These are phyloP conservation scores for Mya arenaria DNA, from an alignment of 1,140 invertebrate genomes.

Conservation along the genomic window DNA sequence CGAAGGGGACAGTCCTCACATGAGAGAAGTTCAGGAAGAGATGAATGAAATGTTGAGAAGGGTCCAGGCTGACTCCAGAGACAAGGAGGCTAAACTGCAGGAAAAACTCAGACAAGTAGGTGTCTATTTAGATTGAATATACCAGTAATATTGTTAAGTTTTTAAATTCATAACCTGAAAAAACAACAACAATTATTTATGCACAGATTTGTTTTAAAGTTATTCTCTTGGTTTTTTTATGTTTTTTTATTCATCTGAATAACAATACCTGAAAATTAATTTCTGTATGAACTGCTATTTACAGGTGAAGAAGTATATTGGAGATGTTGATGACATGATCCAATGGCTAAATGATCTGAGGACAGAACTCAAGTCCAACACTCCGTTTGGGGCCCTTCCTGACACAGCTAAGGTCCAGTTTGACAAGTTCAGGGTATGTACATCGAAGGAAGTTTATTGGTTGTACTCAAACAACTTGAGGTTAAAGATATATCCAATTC, in stretches of 20 bases:
- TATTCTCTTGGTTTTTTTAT: too few relatives aligned
- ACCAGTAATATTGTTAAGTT: too few relatives aligned
- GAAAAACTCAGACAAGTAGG: conserved; percentile 89
- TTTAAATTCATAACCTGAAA: too few relatives aligned
- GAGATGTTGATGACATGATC: conserved; percentile 96
- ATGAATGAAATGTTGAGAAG: conserved; percentile 94
- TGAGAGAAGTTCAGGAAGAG: conserved; percentile 87
- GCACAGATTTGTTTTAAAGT: too few relatives aligned
- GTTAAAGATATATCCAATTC: too few relatives aligned
- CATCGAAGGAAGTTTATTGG: too few relatives aligned
- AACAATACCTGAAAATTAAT: too few relatives aligned
- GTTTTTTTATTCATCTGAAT: too few relatives aligned
- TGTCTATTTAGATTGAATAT: too few relatives aligned
- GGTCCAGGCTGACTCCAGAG: conserved; percentile 92
- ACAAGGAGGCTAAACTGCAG: conserved; percentile 95
- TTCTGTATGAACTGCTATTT: too few relatives aligned
- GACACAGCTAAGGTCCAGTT: conserved; percentile 98
- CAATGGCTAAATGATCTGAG: conserved; percentile 97
- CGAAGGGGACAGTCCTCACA: conserved; percentile 85
- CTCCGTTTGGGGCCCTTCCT: conserved; percentile 97
- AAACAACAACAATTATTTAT: too few relatives aligned
- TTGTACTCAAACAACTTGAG: too few relatives aligned
- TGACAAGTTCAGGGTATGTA: conserved; percentile 94
- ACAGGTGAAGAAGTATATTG: conserved; percentile 95
- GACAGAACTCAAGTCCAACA: conserved; percentile 93